Conservation (phyloP, 2,797 vertebrate species). For the Manis pentadactyla region DNA sequence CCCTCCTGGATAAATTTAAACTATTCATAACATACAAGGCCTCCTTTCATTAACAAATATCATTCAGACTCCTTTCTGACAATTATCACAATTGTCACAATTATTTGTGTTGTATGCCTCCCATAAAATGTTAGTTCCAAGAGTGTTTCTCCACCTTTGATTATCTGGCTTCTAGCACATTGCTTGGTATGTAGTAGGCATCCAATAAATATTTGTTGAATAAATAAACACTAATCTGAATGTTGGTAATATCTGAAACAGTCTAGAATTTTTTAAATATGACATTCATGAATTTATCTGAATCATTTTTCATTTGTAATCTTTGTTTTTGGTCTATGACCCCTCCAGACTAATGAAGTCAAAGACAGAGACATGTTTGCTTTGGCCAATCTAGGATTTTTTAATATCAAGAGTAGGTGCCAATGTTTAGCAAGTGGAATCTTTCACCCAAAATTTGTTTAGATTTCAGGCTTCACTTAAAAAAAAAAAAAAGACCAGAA, state of each 20-base stretch:
- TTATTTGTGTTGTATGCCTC: not conserved
- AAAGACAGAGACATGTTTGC: slow-evolving; percentile 14
- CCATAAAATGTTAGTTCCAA: not conserved
- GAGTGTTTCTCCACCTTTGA: not conserved
- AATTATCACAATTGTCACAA: too few relatives aligned
- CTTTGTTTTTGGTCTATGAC: not conserved
- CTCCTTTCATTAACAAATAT: slow-evolving; percentile 4
- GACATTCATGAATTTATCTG: not conserved
- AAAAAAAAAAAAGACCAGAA: not conserved
- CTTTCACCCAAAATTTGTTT: not conserved
- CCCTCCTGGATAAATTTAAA: not conserved
- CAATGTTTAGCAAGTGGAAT: not conserved
- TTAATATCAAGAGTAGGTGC: not conserved
- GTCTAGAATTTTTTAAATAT: slow-evolving; percentile 14
- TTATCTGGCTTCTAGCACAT: not conserved
- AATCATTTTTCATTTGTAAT: not conserved
- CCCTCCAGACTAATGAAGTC: not conserved
- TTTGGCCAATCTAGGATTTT: not conserved
- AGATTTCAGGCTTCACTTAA: not conserved
- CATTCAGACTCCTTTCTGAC: not conserved
- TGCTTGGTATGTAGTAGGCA: not conserved
- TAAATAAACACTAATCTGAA: slow-evolving; percentile 27
- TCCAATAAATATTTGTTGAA: not conserved
- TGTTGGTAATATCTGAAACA: not conserved
- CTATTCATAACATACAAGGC: not conserved